phyloP scores from a whole-genome alignment of 2,888 invertebrate genomes.

The Noctua fimbriata region DNA sequence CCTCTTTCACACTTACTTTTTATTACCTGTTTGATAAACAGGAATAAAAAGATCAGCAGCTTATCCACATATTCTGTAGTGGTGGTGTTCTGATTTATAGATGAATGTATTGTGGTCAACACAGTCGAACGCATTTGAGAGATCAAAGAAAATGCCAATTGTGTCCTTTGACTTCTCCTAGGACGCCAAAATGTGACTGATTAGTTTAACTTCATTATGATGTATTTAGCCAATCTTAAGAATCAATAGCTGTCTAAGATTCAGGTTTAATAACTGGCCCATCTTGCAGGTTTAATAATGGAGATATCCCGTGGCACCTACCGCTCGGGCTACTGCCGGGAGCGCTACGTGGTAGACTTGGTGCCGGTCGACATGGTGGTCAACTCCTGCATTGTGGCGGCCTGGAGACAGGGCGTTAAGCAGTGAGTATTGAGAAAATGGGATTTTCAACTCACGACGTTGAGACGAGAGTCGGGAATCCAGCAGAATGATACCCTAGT shows the following conservation, averaged over 20 bases:
- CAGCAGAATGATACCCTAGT: not conserved
- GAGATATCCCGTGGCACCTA: slow-evolving; percentile 96
- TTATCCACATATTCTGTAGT: too few species aligned
- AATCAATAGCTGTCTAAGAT: not conserved
- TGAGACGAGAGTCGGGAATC: not conserved
- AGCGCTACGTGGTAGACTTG: slow-evolving; percentile 94
- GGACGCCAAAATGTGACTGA: not conserved
- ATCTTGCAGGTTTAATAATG: slow-evolving; percentile 92
- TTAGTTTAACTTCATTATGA: not conserved
- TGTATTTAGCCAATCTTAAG: not conserved
- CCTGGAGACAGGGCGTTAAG: slow-evolving; percentile 92
- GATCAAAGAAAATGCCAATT: not conserved
- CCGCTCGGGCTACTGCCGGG: slow-evolving; percentile 94
- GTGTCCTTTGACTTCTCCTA: not conserved
- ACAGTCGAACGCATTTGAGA: not conserved
- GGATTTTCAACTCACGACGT: not conserved
- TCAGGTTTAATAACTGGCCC: not conserved
- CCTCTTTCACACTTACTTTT: not conserved
- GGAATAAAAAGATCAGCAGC: not conserved
- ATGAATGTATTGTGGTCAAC: not conserved
- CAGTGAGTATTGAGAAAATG: slow-evolving; percentile 73
- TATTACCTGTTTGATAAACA: not conserved
- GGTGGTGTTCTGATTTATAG: not conserved
- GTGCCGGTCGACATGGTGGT: slow-evolving; percentile 98
- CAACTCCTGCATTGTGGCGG: slow-evolving; percentile 96